phyloP scores from a whole-genome alignment of 2,113 vertebrate species.

The Enhydra lutris region DNA sequence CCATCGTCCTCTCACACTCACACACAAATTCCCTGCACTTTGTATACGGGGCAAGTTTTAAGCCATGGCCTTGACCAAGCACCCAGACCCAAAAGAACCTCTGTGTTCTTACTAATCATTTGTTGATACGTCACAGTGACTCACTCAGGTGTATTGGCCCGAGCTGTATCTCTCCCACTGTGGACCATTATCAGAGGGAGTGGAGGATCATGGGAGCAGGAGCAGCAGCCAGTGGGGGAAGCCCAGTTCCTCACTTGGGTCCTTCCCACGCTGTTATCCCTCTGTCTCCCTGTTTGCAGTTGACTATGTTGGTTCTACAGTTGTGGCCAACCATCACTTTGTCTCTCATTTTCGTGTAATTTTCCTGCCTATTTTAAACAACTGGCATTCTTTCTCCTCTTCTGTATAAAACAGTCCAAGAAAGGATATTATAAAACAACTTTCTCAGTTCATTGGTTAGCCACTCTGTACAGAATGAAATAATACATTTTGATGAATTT shows the following conservation, averaged over 20 bases:
- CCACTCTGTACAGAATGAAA: background rate
- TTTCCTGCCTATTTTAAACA: background rate
- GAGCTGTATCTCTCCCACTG: background rate
- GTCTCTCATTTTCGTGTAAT: background rate
- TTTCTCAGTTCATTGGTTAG: conserved; percentile 33
- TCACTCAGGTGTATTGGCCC: background rate
- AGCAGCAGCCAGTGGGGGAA: background rate
- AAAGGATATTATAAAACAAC: background rate
- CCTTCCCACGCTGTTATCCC: background rate
- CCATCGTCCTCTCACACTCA: background rate
- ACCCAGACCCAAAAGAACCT: background rate
- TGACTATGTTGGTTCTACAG: background rate
- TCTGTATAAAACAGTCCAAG: background rate
- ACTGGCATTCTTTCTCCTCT: background rate
- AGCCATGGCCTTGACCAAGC: background rate
- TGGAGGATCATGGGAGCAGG: too few species aligned
- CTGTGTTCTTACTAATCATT: background rate
- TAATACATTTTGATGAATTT: conserved; percentile 4
- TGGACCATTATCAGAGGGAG: background rate
- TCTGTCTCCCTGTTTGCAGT: background rate
- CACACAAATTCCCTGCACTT: background rate
- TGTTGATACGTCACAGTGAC: background rate
- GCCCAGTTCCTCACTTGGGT: background rate
- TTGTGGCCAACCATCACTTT: background rate
- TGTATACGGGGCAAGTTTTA: background rate